Evolutionary conservation across 2,797 vertebrate species (phyloP).

Genomic region (Brachyrhaphis roseni): DNA sequence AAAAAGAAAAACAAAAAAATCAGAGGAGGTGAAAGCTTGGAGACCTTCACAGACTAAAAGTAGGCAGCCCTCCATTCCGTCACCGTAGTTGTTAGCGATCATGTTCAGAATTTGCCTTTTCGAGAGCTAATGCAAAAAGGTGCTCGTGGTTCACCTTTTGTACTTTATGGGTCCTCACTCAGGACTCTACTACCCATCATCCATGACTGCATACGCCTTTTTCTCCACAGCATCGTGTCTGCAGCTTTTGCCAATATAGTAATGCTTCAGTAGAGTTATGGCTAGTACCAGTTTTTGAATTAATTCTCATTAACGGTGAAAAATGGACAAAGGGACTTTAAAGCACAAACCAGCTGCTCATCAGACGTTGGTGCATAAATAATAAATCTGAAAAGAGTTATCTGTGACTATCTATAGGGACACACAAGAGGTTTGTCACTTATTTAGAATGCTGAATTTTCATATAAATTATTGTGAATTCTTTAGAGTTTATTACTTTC

Average conservation of each 20-base stretch:
- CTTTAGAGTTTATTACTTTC: constrained; percentile 96
- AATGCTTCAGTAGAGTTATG: constrained; percentile 98
- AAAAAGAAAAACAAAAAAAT: constrained; percentile 54
- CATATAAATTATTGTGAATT: constrained; percentile 98
- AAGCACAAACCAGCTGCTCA: constrained; percentile 99
- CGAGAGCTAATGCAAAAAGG: constrained; percentile 91
- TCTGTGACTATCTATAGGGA: constrained; percentile 96
- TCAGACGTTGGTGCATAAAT: constrained; percentile 93
- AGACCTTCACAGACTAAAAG: constrained; percentile 77
- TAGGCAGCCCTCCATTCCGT: constrained; percentile 84
- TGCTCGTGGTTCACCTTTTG: constrained; percentile 90
- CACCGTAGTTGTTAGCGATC: constrained; percentile 91
- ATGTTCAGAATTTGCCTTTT: constrained; percentile 93
- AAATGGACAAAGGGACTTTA: constrained; percentile 92
- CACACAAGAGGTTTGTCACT: constrained; percentile 91
- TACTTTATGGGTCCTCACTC: constrained; percentile 86
- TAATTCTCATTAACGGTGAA: constrained; percentile 94
- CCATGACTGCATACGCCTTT: constrained; percentile 91
- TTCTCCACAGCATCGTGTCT: constrained; percentile 92
- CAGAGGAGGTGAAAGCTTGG: constrained; percentile 50
- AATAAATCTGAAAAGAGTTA: constrained; percentile 90
- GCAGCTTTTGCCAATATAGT: constrained; percentile 99
- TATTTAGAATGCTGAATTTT: constrained; percentile 98
- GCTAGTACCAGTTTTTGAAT: constrained; percentile 95
- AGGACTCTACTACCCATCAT: constrained; percentile 84